Evolutionary conservation across 2,113 vertebrate species (phyloP).

Genomic region (Butorides virescens): DNA sequence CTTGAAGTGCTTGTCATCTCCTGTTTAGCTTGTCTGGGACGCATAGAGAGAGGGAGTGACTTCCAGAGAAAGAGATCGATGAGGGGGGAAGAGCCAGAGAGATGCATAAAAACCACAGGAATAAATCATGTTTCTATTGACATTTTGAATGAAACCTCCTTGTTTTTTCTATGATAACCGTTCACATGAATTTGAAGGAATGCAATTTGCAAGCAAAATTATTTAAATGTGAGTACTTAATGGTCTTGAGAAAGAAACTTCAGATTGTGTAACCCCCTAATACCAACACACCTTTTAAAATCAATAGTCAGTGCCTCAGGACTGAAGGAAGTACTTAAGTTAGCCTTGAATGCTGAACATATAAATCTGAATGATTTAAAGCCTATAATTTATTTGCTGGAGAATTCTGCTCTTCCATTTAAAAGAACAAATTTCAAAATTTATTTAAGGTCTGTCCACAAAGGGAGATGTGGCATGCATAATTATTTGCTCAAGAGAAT

Average conservation of each 20-base stretch:
- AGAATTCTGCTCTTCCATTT: not conserved
- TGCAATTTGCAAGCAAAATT: not conserved
- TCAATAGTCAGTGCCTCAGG: not conserved
- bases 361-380: not conserved
- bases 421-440: not conserved
- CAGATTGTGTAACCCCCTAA: not conserved
- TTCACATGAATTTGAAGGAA: not conserved
- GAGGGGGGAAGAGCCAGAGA: not conserved
- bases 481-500: not conserved
- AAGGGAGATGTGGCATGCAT: not conserved
- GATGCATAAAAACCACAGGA: not conserved
- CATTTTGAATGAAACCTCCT: not conserved
- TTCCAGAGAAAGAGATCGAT: not conserved
- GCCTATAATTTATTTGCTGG: not conserved
- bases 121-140: not conserved
- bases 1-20: not conserved
- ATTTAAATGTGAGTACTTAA: not conserved
- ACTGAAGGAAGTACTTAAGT: not conserved
- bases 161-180: not conserved
- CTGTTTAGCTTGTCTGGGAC: not conserved
- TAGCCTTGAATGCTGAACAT: not conserved
- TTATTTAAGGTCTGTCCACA: not conserved
- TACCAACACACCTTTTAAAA: constrained; percentile 12
- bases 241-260: not conserved
- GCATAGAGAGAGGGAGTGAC: not conserved